Evolutionary conservation across 2,888 invertebrate species (phyloP).

Genomic region (Aelia acuminata): DNA sequence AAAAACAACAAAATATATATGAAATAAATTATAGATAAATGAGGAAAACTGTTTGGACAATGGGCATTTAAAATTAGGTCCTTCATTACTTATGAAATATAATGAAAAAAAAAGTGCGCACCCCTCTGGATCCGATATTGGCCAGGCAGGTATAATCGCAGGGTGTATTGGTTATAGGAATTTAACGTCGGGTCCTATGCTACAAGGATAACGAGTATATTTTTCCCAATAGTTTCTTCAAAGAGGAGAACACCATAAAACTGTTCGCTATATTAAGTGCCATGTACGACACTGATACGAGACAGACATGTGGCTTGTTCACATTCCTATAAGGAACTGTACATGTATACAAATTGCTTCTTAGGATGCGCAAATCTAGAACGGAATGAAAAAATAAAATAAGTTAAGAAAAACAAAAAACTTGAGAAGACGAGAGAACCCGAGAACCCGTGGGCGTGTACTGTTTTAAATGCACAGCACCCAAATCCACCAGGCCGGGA

Average conservation of each 20-base stretch:
- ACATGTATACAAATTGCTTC: conserved; percentile 24
- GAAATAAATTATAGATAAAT: too few species aligned
- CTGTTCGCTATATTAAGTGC: background rate
- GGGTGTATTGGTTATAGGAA: too few species aligned
- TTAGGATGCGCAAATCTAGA: conserved; percentile 24
- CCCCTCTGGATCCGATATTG: too few species aligned
- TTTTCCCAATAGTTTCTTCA: too few species aligned
- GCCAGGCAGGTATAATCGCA: too few species aligned
- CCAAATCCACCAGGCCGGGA: conserved; percentile 21
- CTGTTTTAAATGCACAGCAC: conserved; percentile 5
- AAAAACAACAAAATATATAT: background rate
- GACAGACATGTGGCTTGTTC: background rate
- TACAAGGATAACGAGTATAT: too few species aligned
- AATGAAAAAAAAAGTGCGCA: too few species aligned
- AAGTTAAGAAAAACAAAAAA: background rate
- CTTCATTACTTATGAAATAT: too few species aligned
- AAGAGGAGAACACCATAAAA: background rate
- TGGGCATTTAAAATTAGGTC: too few species aligned
- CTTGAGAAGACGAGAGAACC: background rate
- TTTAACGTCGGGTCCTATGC: too few species aligned
- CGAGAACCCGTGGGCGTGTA: background rate
- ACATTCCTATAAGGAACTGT: background rate
- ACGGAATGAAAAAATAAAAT: background rate
- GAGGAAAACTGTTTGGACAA: background rate
- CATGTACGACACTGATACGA: background rate